Percentiles rank a stretch among this genome's conserved stretches.
These are phyloP conservation scores for Triops longicaudatus DNA, from an alignment of 1,140 invertebrate genomes.

Conservation along the genomic window DNA sequence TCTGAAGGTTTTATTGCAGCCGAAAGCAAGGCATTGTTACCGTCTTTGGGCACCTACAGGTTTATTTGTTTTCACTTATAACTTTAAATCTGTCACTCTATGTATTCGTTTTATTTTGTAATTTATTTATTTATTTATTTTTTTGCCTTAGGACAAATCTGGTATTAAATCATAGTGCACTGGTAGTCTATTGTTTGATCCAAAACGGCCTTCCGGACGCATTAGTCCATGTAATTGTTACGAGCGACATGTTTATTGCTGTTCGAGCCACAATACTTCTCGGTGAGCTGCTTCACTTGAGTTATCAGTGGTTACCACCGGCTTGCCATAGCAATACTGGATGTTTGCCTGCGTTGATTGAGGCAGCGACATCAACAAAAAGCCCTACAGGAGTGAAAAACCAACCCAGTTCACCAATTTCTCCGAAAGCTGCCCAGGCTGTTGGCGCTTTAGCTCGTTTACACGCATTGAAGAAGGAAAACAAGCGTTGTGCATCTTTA, in stretches of 20 bases:
- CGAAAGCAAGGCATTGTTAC: conserved; percentile 73
- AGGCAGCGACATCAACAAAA: conserved; percentile 6
- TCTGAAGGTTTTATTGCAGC: conserved; percentile 85
- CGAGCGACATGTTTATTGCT: conserved; percentile 76
- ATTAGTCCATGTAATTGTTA: conserved; percentile 81
- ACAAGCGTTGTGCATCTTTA: conserved; percentile 30
- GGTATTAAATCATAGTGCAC: conserved; percentile 78
- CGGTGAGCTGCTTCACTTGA: conserved; percentile 40
- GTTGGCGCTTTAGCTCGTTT: conserved; percentile 16
- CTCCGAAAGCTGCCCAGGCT: conserved; percentile 26
- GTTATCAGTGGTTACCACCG: conserved; percentile 13
- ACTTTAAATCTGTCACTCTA: conserved; percentile 18
- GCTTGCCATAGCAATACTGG: neutral
- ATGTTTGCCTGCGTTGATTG: conserved; percentile 13
- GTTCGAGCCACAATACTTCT: conserved; percentile 81
- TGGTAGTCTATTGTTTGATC: conserved; percentile 78
- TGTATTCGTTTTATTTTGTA: conserved; percentile 1
- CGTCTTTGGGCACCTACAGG: conserved; percentile 36
- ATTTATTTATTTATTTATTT: conserved; percentile 27
- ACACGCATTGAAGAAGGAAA: conserved; percentile 18
- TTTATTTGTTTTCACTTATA: neutral
- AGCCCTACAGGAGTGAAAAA: neutral
- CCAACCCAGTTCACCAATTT: conserved; percentile 22
- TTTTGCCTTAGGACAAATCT: conserved; percentile 66
- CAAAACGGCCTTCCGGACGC: conserved; percentile 78